Evolutionary conservation across 2,888 invertebrate genomes (phyloP), one percentile per base, ranked within the genome.

Genomic region (Metalampra italica): DNA sequence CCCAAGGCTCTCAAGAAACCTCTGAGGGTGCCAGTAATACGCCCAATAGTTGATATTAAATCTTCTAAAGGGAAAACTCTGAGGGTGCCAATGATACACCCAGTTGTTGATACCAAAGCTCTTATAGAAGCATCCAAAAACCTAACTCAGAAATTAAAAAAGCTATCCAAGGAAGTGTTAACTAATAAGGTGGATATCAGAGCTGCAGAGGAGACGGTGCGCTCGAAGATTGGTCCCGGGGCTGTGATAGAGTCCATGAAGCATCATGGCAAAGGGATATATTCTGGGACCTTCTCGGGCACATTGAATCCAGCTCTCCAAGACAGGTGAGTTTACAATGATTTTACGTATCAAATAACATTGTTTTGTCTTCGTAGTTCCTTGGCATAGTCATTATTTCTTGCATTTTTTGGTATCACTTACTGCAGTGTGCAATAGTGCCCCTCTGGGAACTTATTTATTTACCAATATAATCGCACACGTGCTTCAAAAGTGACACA

Each of bases 201-300:
- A 74, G 69, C 73, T 13, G 69, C 83, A 0, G 91, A 91, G 55
- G 91, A 91, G 57, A 65, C 87, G 0, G 79, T 90, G 37, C 85
- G 91, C 43, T 67, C 83, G 14, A 88, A 86, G 55, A 78, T 83
- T 46, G 85, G 86, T 47, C 85, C 87, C 11, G 96, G 96, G 34
- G 96, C 96, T 66, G 95, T 96, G 70, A 96, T 96, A 74, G 96
- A 96, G 75, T 95, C 95, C 66, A 96, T 97, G 96, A 94, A 95
- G 78, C 97, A 97, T 76, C 96, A 97, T 68, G 96, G 97, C 59
- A 96, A 96, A 80, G 98, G 97, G 64, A 96, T 98, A 56, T 98
- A 97, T 86, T 98, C 97, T 11, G 98, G 98, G 57, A 98, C 98
- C 54, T 98, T 98, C 82, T 97, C 97, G 72, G 98, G 98, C 47